Percentiles rank a stretch among this genome's conserved stretches.
phyloP scores from a whole-genome alignment of 2,888 invertebrate genomes.

The Gortyna flavago region DNA sequence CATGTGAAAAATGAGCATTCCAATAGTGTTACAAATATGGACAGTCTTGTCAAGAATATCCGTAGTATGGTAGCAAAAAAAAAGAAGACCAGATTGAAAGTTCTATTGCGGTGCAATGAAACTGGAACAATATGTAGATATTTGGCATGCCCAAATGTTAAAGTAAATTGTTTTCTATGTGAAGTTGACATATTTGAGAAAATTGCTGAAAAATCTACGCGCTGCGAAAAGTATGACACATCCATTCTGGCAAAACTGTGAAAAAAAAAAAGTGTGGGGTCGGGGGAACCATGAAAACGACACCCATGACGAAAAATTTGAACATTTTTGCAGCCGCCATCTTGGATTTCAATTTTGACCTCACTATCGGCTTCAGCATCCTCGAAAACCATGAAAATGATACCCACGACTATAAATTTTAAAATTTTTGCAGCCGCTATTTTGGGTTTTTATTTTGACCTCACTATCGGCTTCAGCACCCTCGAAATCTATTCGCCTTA shows the following conservation, averaged over 20 bases:
- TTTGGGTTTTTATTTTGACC: too few species aligned
- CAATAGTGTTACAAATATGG: background rate
- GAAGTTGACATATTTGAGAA: constrained; percentile 66
- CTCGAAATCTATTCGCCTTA: too few species aligned
- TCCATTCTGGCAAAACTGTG: constrained; percentile 17
- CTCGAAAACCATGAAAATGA: too few species aligned
- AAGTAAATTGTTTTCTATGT: constrained; percentile 77
- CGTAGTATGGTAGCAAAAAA: background rate
- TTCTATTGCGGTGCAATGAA: constrained; percentile 76
- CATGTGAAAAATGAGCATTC: background rate
- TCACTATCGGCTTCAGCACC: too few species aligned
- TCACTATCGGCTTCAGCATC: too few species aligned
- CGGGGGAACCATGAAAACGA: too few species aligned
- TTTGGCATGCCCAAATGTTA: constrained; percentile 76
- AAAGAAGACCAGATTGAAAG: constrained; percentile 66
- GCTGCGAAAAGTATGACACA: constrained; percentile 67
- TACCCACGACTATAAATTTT: too few species aligned
- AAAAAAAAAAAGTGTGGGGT: too few species aligned
- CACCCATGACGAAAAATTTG: too few species aligned
- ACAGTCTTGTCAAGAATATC: background rate
- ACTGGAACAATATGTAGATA: constrained; percentile 74
- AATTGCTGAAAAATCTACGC: constrained; percentile 60
- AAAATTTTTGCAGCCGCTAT: too few species aligned
- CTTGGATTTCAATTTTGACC: too few species aligned
- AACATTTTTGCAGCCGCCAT: too few species aligned